These are phyloP conservation scores for Aromia moschata DNA, from an alignment of 2,888 invertebrate species.

Conservation along the genomic window DNA sequence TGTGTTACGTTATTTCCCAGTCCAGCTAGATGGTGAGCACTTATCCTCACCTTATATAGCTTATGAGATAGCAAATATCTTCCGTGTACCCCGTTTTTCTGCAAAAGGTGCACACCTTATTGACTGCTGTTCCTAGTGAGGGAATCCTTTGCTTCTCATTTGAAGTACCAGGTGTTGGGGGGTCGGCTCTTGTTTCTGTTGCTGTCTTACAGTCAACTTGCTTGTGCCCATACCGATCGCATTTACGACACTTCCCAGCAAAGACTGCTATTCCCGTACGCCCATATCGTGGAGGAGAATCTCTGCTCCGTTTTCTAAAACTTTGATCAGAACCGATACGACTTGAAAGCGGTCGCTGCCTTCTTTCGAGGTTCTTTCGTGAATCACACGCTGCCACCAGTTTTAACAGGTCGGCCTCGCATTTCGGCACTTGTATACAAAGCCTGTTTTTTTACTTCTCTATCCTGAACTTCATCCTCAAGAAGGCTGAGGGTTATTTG, in stretches of 20 bases:
- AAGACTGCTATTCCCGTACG: slow-evolving; percentile 4
- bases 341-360: neutral
- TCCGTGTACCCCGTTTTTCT: slow-evolving; percentile 10
- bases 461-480: slow-evolving; percentile 9
- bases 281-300: too few relatives aligned
- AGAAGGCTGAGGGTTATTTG: slow-evolving; percentile 16
- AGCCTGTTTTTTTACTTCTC: slow-evolving; percentile 18
- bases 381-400: slow-evolving; percentile 16
- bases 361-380: neutral
- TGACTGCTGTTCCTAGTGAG: too few relatives aligned
- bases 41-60: neutral
- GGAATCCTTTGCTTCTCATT: too few relatives aligned
- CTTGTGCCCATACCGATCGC: slow-evolving; percentile 16
- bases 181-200: neutral
- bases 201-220: slow-evolving; percentile 9
- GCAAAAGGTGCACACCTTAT: slow-evolving; percentile 9
- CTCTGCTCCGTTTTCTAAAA: neutral
- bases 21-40: neutral
- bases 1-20: slow-evolving; percentile 1
- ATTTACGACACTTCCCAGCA: slow-evolving; percentile 15
- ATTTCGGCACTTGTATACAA: slow-evolving; percentile 6
- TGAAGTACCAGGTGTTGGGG: neutral
- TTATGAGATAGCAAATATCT: slow-evolving; percentile 17
- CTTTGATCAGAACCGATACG: too few relatives aligned
- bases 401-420: slow-evolving; percentile 20